phyloP scores from a whole-genome alignment of 2,797 vertebrate genomes.

The Catharus ustulatus region DNA sequence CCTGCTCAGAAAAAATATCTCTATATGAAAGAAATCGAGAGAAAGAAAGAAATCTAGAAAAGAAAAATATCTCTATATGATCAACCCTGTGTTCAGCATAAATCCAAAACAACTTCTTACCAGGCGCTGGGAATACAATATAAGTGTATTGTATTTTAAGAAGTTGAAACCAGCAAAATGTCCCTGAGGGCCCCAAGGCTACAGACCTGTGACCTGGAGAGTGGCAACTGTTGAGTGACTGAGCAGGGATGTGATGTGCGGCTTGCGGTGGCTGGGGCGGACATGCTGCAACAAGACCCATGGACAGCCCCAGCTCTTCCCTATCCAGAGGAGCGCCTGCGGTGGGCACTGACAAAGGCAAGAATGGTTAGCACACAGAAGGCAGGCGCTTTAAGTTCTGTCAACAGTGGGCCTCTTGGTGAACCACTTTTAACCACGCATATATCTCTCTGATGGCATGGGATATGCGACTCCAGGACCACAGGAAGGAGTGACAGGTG shows the following conservation, averaged over 20 bases:
- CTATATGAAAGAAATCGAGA: no score
- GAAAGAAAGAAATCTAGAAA: neutral
- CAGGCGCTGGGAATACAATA: neutral
- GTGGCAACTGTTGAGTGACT: accelerated
- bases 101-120: neutral
- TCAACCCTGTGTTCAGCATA: neutral
- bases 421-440: neutral
- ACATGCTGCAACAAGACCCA: neutral
- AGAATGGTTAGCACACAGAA: neutral
- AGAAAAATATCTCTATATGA: neutral
- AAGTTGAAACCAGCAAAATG: accelerated
- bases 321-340: neutral
- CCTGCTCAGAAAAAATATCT: neutral
- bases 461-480: neutral
- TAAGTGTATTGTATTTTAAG: no score
- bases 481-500: accelerated
- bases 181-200: neutral
- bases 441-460: accelerated
- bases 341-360: neutral
- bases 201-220: accelerated
- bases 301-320: neutral
- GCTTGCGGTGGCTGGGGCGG: neutral
- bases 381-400: neutral
- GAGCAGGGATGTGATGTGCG: accelerated
- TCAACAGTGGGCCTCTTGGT: accelerated